These are phyloP conservation scores for Copidosoma floridanum DNA, from an alignment of 1,140 invertebrate species.

Conservation along the genomic window DNA sequence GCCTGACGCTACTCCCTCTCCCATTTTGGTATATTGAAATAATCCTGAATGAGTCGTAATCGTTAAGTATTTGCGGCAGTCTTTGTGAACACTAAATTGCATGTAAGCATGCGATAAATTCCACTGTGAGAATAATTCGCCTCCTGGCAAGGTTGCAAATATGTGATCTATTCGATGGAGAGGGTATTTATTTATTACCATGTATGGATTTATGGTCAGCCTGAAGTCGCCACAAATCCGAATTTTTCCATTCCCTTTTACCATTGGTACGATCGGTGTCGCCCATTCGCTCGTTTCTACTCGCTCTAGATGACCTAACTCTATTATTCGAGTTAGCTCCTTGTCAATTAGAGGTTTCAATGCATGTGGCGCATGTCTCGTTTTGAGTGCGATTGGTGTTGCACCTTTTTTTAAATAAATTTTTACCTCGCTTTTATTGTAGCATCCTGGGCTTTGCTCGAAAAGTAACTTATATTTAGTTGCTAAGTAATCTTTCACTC, in stretches of 20 bases:
- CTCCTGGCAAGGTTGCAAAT: background rate
- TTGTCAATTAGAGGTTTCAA: slow-evolving; percentile 30
- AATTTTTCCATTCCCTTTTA: slow-evolving; percentile 45
- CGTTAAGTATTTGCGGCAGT: too few species aligned
- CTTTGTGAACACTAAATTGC: slow-evolving; percentile 16
- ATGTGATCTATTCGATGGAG: slow-evolving; percentile 34
- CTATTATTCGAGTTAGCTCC: slow-evolving; percentile 33
- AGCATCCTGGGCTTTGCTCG: background rate
- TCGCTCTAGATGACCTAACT: slow-evolving; percentile 32
- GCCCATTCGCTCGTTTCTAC: slow-evolving; percentile 46
- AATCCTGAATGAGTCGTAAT: background rate
- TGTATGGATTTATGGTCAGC: slow-evolving; percentile 28
- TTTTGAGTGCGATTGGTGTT: background rate
- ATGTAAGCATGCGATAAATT: slow-evolving; percentile 19
- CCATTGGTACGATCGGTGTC: slow-evolving; percentile 47
- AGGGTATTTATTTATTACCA: slow-evolving; percentile 29
- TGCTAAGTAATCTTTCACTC: background rate
- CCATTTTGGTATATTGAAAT: slow-evolving; percentile 15
- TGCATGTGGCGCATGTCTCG: too few species aligned
- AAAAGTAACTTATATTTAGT: background rate
- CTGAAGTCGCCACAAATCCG: slow-evolving; percentile 50
- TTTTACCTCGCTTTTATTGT: background rate
- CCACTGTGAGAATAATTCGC: background rate
- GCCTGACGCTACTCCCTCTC: slow-evolving; percentile 16
- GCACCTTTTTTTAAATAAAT: background rate